Evolutionary conservation across 2,113 vertebrate species (phyloP).

Genomic region (Nycticorax nycticorax): DNA sequence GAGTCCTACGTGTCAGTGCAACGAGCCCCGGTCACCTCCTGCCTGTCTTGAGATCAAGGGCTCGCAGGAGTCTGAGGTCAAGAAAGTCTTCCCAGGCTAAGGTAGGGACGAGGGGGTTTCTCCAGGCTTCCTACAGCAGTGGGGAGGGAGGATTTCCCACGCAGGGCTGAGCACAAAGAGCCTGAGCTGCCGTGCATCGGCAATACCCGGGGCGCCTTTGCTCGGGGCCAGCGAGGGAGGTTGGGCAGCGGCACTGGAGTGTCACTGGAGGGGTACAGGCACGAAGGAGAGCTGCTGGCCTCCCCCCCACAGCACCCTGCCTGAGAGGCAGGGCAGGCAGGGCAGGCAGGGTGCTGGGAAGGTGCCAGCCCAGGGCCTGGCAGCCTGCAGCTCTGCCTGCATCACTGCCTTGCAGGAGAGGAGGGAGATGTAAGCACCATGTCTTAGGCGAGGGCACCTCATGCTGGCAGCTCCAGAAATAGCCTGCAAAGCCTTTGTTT

Average conservation of each 20-base stretch:
- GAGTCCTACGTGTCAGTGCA: not conserved
- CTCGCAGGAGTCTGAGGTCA: not conserved
- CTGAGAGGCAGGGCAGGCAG: not conserved
- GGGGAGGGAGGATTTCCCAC: not conserved
- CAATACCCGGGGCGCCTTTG: not conserved
- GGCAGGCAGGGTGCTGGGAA: not conserved
- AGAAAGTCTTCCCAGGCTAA: not conserved
- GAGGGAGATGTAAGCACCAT: not conserved
- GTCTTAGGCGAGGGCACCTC: conserved; percentile 70
- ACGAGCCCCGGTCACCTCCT: not conserved
- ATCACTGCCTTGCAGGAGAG: not conserved
- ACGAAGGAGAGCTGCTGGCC: not conserved
- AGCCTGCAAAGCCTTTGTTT: conserved; percentile 55
- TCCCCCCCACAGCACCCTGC: not conserved
- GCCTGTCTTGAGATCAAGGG: not conserved
- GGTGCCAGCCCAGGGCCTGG: conserved; percentile 28
- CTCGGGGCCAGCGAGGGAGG: not conserved
- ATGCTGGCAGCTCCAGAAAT: conserved; percentile 67
- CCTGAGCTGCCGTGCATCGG: not conserved
- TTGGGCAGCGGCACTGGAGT: not conserved
- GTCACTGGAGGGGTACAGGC: not conserved
- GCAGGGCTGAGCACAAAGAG: not conserved
- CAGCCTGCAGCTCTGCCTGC: conserved; percentile 46
- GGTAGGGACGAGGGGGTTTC: not conserved
- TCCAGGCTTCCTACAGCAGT: not conserved